phyloP scores from a whole-genome alignment of 2,113 vertebrate genomes.

The Leucopsar rothschildi region DNA sequence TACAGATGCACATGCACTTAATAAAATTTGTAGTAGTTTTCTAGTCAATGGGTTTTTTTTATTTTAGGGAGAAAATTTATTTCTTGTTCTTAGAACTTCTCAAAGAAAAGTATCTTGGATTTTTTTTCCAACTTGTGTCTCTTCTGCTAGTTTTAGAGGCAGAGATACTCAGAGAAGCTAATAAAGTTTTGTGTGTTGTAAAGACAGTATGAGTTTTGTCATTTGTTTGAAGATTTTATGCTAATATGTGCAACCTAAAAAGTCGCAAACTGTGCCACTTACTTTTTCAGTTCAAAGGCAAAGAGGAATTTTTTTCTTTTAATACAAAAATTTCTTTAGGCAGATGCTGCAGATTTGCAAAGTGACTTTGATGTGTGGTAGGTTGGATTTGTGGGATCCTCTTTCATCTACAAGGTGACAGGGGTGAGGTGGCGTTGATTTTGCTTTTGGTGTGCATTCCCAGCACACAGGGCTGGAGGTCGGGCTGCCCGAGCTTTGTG shows the following conservation, averaged over 20 bases:
- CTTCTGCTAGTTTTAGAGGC: neutral
- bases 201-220: neutral
- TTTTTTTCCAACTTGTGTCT: neutral
- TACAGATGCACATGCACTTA: accelerated
- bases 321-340: neutral
- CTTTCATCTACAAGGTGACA: neutral
- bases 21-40: neutral
- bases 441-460: neutral
- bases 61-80: neutral
- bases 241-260: neutral
- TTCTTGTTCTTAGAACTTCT: neutral
- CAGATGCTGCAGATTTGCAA: neutral
- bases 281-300: neutral
- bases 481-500: neutral
- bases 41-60: neutral
- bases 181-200: neutral
- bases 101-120: neutral
- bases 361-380: neutral
- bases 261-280: neutral
- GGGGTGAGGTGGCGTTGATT: neutral
- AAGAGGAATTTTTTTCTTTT: neutral
- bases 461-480: neutral
- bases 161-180: neutral
- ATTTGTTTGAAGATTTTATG: neutral
- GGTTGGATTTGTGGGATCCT: neutral